Base-by-base conservation (phyloP, 2,888 invertebrate species). In the Andrena fulva region DNA sequence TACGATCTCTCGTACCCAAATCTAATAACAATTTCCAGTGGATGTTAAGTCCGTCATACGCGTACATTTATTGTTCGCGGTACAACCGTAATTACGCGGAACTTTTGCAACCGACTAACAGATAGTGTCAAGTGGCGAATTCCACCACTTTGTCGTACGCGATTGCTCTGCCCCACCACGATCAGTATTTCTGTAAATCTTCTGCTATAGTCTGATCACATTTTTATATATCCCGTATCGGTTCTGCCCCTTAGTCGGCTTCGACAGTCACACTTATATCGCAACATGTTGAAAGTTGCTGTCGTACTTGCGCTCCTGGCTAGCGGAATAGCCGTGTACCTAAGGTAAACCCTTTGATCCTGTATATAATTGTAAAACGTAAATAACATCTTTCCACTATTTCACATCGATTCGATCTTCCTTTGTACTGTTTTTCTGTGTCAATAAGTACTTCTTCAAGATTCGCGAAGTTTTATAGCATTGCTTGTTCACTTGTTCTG, bases 241-340 rank as follows among this genome's bases (percentile, higher is more conserved):
- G 59, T 48, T 35, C 42, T 2, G 5, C 6, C 16, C 29, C 20
- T 67, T 54, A 10, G 10, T 2, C 12, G 5, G 6, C 10, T 8
- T 52, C 10, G 7, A 48, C 0, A n/a, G 27, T 8, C 1, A 20
- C 2, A 42, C 16, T 12, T 16, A 12, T 42, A 42, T 54, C 24
- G 6, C 29, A 79, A 68, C 8, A 80, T 80, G 80, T 48, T 48
- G 35, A 79, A 79, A 50, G 12, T 24, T 0, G 54, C 48, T 50
- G 24, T n/a, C 10, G 5, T 79, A 0, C 4, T 79, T 1, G n/a
- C 2, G 2, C 35, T 79, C 4, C 2, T 31, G 1, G 27, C 62
- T 24, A 8, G 7, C 16, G 80, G 72, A 20, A 7, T 63, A n/a
- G 10, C 29, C 27, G 0, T 72, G 8, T 63, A 29, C 7, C 29